Base-by-base conservation (phyloP, 1,140 invertebrate species). In the Uloborus diversus region DNA sequence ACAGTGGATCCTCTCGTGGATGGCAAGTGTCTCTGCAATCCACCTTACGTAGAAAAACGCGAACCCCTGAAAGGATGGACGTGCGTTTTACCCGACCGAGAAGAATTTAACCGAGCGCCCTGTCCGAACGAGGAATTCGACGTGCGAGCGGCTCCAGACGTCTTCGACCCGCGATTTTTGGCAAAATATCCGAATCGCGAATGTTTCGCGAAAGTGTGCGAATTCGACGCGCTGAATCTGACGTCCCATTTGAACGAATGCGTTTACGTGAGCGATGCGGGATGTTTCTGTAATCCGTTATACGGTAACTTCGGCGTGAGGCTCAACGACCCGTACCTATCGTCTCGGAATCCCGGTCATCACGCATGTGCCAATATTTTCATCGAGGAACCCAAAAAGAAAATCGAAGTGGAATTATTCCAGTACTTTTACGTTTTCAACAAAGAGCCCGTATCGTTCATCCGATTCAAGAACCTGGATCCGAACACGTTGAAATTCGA, bases 171-270 rank as follows among this genome's bases (percentile, higher is more conserved):
- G 1, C 11, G 0, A 7, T 68, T 51, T 17, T n/a, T 68, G 14
- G 2, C 28, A 4, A 1, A 5, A 7, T 14, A 68, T 1, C 13
- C 9, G 0, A 2, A 53, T 3, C 32, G 56, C 4, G 27, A 35
- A 23, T 69, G 66, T 53, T 69, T 69, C n/a, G 56, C 53, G 20
- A 0, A 32, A 56, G 47, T 51, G 2, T 69, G 66, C 27, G 56
- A 47, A 13, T 69, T 69, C 25, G 49, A 69, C 4, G 49, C 30
- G 0, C 30, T 68, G 4, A 25, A 23, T 4, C 25, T 37, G 1
- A 30, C 2, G 0, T 42, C 64, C 1, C n/a, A n/a, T n/a, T 11
- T 68, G 47, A 68, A 68, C 27, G 17, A n/a, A 0, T 27, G 42
- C 11, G 13, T 23, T 0, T 68, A 51, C 47, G 28, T 51, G 33